Evolutionary conservation across 2,888 invertebrate species (phyloP), one percentile per base, ranked within the genome.

Genomic region (Entomobrya multifasciata): DNA sequence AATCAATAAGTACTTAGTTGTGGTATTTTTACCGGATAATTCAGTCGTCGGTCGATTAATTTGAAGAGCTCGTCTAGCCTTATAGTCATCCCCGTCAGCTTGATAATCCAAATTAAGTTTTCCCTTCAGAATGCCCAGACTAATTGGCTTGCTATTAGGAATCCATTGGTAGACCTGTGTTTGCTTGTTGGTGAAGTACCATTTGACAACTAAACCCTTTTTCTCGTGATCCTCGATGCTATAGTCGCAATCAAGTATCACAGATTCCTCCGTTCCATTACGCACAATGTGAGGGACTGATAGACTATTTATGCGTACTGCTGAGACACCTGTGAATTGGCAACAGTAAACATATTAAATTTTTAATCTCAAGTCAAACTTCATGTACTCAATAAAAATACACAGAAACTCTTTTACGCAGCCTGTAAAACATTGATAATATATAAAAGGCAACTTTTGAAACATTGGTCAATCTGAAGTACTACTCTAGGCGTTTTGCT

Each of bases 111-210:
- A 93, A 91, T 96, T 95, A 90, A 96, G 92, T 92, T 94, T 92
- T 77, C 93, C 93, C 89, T 93, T 93, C 87, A 94, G 92, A 27
- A 92, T 90, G 0, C 94, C 94, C 76, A 92, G 86, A 76, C 86
- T 91, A 83, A 89, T 89, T 82, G 92, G 91, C 47, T 88, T 83
- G 30, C 87, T 86, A 41, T 87, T 95, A 0, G 95, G 95, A 87
- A 96, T 96, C 96, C 96, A 96, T 92, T 96, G 96, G 92, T 96
- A 96, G n/a, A 96, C 95, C 0, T 95, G 94, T 72, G 95, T 94
- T 0, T 94, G 93, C 88, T 94, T 94, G 91, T 86, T 88, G 92
- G 94, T 94, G 91, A 94, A 94, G 92, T 94, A 96, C 96, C 96
- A 96, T 92, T 96, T 96, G 15, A 96, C 95, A n/a, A 85, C 85